Base-by-base conservation (phyloP, 2,888 invertebrate genomes). In the Acleris emargana region DNA sequence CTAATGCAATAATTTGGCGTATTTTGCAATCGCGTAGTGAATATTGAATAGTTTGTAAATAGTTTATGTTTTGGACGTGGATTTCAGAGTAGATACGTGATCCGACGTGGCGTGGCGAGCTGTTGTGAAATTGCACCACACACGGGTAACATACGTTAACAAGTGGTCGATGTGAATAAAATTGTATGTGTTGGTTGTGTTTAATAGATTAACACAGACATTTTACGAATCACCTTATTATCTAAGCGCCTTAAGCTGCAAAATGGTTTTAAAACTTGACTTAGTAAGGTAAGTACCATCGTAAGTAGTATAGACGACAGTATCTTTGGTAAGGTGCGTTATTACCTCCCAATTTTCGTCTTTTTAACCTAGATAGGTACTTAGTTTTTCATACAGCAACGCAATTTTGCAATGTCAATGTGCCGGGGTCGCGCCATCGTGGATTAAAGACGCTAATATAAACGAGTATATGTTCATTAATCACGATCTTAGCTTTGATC, bases 1-100 rank as follows among this genome's bases (percentile, higher is more conserved):
- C 90, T 92, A 91, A 92, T 91, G 91, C 90, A 92, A 92, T 92
- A 92, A 92, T 92, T 92, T 92, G 91, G 91, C 87, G 91, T 91
- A 92, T 92, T 91, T 92, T 91, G 88, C 90, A 90, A 91, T 91
- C 89, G 89, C 87, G 88, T 88, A 90, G 91, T 90, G 92, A 91
- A 92, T 92, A 91, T 91, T 91, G 88, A 91, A 90, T 88, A 86
- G 88, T 87, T 82, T 73, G 87, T 91, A 91, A 92, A 92, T 92
- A 91, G 92, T 91, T 91, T 90, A 92, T 91, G 91, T 87, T 89
- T 84, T 83, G 87, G 79, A 80, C 87, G 89, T 86, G 87, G 87
- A 90, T 91, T 91, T 89, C 85, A 86, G 87, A 82, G 84, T 86
- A 63, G 66, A 61, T 61, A 89, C 89, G 91, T 91, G 90, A 87